Evolutionary conservation across 2,888 invertebrate species (phyloP).

Genomic region (Agrenia bidenticulata): DNA sequence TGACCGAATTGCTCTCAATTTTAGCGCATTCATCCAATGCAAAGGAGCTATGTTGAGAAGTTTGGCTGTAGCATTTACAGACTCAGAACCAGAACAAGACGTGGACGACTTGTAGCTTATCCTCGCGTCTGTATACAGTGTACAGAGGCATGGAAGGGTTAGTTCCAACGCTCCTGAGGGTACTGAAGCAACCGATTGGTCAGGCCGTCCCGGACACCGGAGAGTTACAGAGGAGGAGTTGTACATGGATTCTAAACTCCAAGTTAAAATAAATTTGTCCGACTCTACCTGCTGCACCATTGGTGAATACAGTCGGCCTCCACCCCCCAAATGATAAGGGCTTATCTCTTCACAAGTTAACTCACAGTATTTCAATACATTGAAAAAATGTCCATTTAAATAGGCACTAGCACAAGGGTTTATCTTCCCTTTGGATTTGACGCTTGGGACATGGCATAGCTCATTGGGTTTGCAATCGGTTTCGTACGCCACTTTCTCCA

Average conservation of each 20-base stretch:
- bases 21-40: too few relatives aligned
- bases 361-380: neutral
- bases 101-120: too few relatives aligned
- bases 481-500: conserved; percentile 27
- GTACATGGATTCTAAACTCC: neutral
- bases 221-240: neutral
- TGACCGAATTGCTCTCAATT: too few relatives aligned
- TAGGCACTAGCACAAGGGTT: conserved; percentile 32
- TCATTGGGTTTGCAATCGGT: conserved; percentile 24
- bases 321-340: neutral
- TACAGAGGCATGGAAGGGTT: neutral
- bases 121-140: too few relatives aligned
- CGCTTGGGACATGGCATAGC: conserved; percentile 32
- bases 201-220: neutral
- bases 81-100: too few relatives aligned
- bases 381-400: conserved; percentile 7
- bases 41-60: too few relatives aligned
- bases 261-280: conserved; percentile 1
- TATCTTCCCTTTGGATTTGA: conserved; percentile 17
- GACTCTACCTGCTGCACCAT: neutral
- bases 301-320: neutral
- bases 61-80: too few relatives aligned
- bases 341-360: neutral
- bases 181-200: neutral
- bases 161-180: neutral